Base-by-base conservation (phyloP, 2,888 invertebrate genomes). In the Morpho deidamia region DNA sequence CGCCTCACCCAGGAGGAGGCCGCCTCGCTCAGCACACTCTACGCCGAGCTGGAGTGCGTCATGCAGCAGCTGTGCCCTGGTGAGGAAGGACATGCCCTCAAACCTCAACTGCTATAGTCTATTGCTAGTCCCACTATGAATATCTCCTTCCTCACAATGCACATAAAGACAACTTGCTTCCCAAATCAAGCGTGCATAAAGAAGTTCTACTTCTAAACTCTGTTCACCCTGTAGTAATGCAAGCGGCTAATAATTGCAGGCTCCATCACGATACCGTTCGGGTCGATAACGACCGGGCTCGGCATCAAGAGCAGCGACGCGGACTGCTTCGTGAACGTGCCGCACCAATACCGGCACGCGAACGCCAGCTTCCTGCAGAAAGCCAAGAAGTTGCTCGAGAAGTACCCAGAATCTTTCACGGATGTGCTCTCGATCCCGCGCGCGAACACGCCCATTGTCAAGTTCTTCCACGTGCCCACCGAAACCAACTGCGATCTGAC, bases 381-480 rank as follows among this genome's bases (percentile, higher is more conserved):
- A 14, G 87, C 91, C 7, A 84, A 80, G 58, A 70, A 68, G 4
- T 55, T 83, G 0, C 78, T 93, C 37, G 74, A 72, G n/a, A 67
- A 70, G 38, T 76, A 77, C 54, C 75, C 79, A 0, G 51, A 59
- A 1, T 56, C 80, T 8, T 95, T 94, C 76, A 63, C 79, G 0
- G 88, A 93, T 50, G 80, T 94, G 11, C 69, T 93, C 23, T 79
- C 92, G 44, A 95, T 95, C 65, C 92, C 93, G 0, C 86, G 90
- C 46, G 95, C 96, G 10, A 93, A 94, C 72, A 94, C 94, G 5
- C 96, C 96, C 32, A 94, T 96, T 59, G 92, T 96, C 9, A 95
- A 95, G 71, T 94, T 94, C 73, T 83, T 88, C 58, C 94, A 95
- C 71, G 63, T 80, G 1, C 82, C 86, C 9, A 93, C 94, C 0